Evolutionary conservation across 2,888 invertebrate species (phyloP).

Genomic region (Stenchaetothrips biformis): DNA sequence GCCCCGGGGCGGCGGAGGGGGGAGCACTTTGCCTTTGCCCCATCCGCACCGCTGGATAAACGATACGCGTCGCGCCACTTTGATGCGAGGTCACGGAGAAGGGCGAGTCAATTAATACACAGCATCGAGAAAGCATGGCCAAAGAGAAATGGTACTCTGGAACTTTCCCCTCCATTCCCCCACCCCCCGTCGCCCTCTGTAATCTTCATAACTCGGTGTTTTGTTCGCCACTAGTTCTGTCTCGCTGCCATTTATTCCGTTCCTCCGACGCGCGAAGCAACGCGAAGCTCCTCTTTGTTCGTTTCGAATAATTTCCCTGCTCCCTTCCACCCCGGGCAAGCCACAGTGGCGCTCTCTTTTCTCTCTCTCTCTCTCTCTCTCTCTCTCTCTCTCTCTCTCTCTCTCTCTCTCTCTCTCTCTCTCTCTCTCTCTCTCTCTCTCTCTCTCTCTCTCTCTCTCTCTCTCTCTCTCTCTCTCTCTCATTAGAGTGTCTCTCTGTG

Average conservation of each 20-base stretch:
- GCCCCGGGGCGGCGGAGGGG: no score
- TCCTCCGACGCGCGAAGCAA: neutral
- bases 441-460: neutral
- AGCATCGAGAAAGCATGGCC: no score
- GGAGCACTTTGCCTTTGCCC: no score
- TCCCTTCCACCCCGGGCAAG: neutral
- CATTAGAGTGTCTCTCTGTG: no score
- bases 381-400: no score
- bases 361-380: no score
- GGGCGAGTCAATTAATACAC: no score
- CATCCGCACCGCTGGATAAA: no score
- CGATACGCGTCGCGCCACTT: no score
- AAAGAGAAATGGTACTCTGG: no score
- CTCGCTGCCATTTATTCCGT: conserved; percentile 11
- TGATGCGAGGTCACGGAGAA: no score
- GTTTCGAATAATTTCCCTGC: conserved; percentile 5
- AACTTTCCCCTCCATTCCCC: neutral
- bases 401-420: no score
- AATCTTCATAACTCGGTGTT: neutral
- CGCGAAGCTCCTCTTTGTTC: neutral
- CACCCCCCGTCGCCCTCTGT: neutral
- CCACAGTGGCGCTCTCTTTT: neutral
- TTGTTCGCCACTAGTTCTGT: neutral
- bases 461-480: neutral
- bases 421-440: neutral